Base-by-base conservation (phyloP, 2,113 vertebrate species). In the Ceratotherium simum region DNA sequence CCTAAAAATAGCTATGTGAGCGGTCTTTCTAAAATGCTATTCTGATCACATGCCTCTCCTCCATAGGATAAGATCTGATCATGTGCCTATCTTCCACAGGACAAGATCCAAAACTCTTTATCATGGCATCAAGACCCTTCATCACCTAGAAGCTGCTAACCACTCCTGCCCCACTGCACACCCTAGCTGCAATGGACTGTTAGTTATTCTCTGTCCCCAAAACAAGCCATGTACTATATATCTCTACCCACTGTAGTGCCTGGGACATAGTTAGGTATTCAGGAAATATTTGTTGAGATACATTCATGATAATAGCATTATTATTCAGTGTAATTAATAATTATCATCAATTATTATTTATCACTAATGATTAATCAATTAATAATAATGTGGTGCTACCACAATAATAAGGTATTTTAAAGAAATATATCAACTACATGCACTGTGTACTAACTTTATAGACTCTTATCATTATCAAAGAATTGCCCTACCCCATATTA, bases 41-140 rank as follows among this genome's bases (percentile, higher is more conserved):
- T 97, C 46, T 51, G 39, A 78, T 12, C 17, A 42, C 42, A 12
- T 70, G n/a, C 17, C 16, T 70, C 29, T 69, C 36, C 93, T 64
- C 69, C 48, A 84, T 0, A 54, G 31, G 29, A 79, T 13, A 65
- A 56, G 31, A 83, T 97, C 46, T 51, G 39, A 78, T 12, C 17
- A 42, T 48, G 16, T 70, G n/a, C 17, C 16, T 70, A 33, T 69
- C 42, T 95, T 64, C 69, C 48, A 84, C 0, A 54, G 31, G 29
- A 79, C 17, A 65, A 56, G 31, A 83, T 27, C 65, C 36, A 67
- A 72, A 96, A 89, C 31, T 73, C 54, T 94, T 96, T 73, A 91
- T 60, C 11, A 79, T 76, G 56, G 3, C 29, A 83, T 46, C 20
- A 81, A 90, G 27, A 70, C 2, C 20, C 16, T 54, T 91, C 48